Conservation (phyloP, 2,113 vertebrate genomes). For the Carassius auratus region DNA sequence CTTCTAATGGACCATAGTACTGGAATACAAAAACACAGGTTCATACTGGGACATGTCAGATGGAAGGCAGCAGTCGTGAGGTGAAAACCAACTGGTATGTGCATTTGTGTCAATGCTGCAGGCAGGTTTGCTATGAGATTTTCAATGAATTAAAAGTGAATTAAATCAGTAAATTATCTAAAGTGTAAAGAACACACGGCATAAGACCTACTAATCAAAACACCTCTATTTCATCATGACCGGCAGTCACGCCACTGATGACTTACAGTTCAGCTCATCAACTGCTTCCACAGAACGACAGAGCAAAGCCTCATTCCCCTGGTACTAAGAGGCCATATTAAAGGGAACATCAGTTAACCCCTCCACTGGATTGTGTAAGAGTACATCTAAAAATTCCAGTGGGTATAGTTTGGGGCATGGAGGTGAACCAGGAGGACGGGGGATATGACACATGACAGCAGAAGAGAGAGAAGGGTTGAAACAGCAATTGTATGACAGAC, state of each 20-base stretch:
- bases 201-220: conserved; percentile 9
- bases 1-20: neutral
- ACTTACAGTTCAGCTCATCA: conserved; percentile 1
- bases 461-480: conserved; percentile 1
- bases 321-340: conserved; percentile 37
- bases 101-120: conserved; percentile 15
- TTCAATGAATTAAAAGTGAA: neutral
- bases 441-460: conserved; percentile 13
- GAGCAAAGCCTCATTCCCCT: conserved; percentile 9
- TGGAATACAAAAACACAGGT: neutral
- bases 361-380: conserved; percentile 37
- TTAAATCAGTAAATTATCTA: neutral
- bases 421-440: conserved; percentile 10
- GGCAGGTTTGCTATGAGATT: conserved; percentile 22
- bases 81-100: neutral
- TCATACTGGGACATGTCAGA: conserved; percentile 4
- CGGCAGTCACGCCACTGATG: neutral
- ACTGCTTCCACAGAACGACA: neutral
- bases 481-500: neutral
- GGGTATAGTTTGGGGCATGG: neutral
- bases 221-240: neutral
- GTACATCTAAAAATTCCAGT: conserved; percentile 30
- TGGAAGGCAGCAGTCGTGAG: conserved; percentile 14
- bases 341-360: conserved; percentile 35
- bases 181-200: neutral